Conservation (phyloP, 1,140 invertebrate genomes). For the Philopotamus ludificatus region DNA sequence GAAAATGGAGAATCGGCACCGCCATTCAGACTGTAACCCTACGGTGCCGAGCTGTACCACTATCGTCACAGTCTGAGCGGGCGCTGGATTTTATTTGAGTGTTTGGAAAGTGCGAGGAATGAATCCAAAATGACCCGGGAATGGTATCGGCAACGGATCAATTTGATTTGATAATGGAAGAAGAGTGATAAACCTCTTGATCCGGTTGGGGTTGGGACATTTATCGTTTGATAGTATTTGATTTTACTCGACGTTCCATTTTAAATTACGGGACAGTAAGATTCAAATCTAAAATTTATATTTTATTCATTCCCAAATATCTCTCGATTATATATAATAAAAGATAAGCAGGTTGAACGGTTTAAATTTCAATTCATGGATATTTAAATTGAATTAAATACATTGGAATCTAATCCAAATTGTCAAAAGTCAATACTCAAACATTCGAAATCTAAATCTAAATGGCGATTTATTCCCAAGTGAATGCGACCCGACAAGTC, state of each 20-base stretch:
- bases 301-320: too few relatives aligned
- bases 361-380: not conserved
- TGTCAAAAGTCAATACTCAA: not conserved
- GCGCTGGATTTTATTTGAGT: not conserved
- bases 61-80: not conserved
- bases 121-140: not conserved
- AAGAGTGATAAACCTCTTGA: too few relatives aligned
- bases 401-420: not conserved
- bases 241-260: too few relatives aligned
- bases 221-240: too few relatives aligned
- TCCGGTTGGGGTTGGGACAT: too few relatives aligned
- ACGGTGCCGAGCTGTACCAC: conserved; percentile 1
- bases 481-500: not conserved
- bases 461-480: not conserved
- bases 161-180: too few relatives aligned
- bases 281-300: too few relatives aligned
- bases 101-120: not conserved
- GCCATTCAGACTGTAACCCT: conserved; percentile 32
- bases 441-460: not conserved
- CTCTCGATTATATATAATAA: too few relatives aligned
- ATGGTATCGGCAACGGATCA: too few relatives aligned
- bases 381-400: not conserved
- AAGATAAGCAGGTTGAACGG: too few relatives aligned
- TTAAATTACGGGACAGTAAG: too few relatives aligned
- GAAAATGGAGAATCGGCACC: conserved; percentile 30